Evolutionary conservation across 2,888 invertebrate species (phyloP).

Genomic region (Scaptomyza polygonia): DNA sequence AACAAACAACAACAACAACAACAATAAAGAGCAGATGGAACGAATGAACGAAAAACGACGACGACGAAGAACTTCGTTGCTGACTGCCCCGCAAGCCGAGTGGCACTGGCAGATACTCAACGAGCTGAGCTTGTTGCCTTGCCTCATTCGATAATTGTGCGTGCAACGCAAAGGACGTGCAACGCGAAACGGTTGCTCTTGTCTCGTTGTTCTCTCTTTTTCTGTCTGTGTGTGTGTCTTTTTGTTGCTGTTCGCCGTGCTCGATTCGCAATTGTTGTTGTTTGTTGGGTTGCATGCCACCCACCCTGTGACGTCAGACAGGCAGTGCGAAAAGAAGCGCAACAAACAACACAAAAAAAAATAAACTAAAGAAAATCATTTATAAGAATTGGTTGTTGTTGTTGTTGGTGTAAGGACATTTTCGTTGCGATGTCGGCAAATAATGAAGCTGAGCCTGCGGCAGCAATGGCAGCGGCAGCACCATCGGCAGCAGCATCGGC

Average conservation of each 20-base stretch:
- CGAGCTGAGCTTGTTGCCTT: constrained; percentile 15
- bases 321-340: constrained; percentile 4
- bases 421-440: constrained; percentile 70
- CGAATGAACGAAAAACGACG: constrained; percentile 13
- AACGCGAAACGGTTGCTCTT: constrained; percentile 24
- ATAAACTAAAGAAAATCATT: not conserved
- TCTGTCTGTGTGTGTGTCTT: not conserved
- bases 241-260: constrained; percentile 13
- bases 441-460: constrained; percentile 65
- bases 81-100: constrained; percentile 31
- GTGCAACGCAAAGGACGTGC: constrained; percentile 80
- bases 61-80: constrained; percentile 4
- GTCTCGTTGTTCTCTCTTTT: constrained; percentile 2
- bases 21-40: constrained; percentile 48
- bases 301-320: constrained; percentile 49
- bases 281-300: constrained; percentile 2
- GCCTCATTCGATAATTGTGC: constrained; percentile 80
- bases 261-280: constrained; percentile 6
- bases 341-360: too few relatives aligned
- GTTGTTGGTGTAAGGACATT: not conserved
- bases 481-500: constrained; percentile 34
- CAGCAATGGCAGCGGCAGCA: constrained; percentile 50
- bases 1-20: constrained; percentile 18
- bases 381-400: not conserved
- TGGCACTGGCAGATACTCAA: constrained; percentile 13